phyloP scores from a whole-genome alignment of 2,113 vertebrate species.

The Aphyosemion australe region DNA sequence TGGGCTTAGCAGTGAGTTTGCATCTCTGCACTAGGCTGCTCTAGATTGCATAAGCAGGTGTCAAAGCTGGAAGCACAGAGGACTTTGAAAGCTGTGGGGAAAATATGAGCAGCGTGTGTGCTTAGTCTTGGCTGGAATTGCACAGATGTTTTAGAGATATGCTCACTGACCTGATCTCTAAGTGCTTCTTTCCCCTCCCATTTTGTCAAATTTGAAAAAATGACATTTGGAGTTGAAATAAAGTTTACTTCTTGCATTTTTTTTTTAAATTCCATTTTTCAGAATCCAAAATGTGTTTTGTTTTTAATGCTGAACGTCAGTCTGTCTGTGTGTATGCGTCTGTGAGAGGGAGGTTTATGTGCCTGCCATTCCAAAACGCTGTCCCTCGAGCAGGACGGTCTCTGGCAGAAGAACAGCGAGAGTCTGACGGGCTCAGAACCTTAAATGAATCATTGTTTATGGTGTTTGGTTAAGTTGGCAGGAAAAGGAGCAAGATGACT shows the following conservation, averaged over 20 bases:
- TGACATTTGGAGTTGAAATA: slow-evolving; percentile 32
- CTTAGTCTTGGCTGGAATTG: slow-evolving; percentile 48
- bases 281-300: slow-evolving; percentile 19
- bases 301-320: not conserved
- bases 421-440: slow-evolving; percentile 39
- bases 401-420: slow-evolving; percentile 42
- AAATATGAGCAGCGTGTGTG: slow-evolving; percentile 72
- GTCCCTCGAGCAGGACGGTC: slow-evolving; percentile 53
- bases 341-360: slow-evolving; percentile 36
- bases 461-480: slow-evolving; percentile 60
- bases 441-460: slow-evolving; percentile 68
- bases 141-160: slow-evolving; percentile 77
- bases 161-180: slow-evolving; percentile 34
- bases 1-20: slow-evolving; percentile 4
- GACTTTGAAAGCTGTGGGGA: slow-evolving; percentile 48
- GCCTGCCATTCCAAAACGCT: slow-evolving; percentile 46
- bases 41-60: slow-evolving; percentile 73
- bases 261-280: slow-evolving; percentile 23
- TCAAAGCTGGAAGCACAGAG: slow-evolving; percentile 58
- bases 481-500: slow-evolving; percentile 25
- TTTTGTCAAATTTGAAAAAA: slow-evolving; percentile 33
- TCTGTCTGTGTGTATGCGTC: not conserved
- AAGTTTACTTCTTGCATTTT: not conserved
- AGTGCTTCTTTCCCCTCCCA: not conserved
- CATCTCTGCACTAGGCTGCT: slow-evolving; percentile 4